Conservation (phyloP, 2,888 invertebrate genomes). For the Galerucella nymphaeae region DNA sequence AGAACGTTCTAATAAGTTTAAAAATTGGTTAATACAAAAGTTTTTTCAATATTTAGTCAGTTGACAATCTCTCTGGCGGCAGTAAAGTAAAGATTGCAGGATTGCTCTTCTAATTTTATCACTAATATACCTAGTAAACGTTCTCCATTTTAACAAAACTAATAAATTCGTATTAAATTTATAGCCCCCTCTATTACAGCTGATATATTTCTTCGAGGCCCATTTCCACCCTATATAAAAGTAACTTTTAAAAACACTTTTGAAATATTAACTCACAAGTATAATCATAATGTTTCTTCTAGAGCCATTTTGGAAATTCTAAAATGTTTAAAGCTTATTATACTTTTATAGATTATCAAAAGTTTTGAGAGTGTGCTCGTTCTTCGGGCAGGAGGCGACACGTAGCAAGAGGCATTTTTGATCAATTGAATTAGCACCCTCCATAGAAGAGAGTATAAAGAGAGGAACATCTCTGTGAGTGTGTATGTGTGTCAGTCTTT, state of each 20-base stretch:
- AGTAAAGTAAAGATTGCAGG: too few relatives aligned
- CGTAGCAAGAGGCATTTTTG: constrained; percentile 7
- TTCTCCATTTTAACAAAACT: too few relatives aligned
- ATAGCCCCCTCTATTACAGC: neutral
- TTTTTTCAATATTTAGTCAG: neutral
- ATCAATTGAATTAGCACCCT: constrained; percentile 54
- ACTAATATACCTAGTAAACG: too few relatives aligned
- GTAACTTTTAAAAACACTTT: neutral
- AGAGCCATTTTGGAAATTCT: constrained; percentile 21
- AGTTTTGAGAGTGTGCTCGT: constrained; percentile 30
- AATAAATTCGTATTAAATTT: too few relatives aligned
- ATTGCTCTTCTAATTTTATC: too few relatives aligned
- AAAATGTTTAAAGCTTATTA: constrained; percentile 40
- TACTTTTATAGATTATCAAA: constrained; percentile 40
- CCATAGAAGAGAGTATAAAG: constrained; percentile 37
- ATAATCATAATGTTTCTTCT: constrained; percentile 7
- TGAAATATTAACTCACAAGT: constrained; percentile 23
- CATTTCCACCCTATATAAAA: neutral
- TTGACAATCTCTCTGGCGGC: too few relatives aligned
- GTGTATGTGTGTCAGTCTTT: constrained; percentile 43
- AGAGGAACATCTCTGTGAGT: constrained; percentile 45
- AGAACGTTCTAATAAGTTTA: neutral
- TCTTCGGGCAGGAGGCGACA: neutral
- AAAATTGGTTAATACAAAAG: neutral
- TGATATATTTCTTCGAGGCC: neutral